Conservation (phyloP, 2,888 invertebrate species). For the Coenonympha glycerion region DNA sequence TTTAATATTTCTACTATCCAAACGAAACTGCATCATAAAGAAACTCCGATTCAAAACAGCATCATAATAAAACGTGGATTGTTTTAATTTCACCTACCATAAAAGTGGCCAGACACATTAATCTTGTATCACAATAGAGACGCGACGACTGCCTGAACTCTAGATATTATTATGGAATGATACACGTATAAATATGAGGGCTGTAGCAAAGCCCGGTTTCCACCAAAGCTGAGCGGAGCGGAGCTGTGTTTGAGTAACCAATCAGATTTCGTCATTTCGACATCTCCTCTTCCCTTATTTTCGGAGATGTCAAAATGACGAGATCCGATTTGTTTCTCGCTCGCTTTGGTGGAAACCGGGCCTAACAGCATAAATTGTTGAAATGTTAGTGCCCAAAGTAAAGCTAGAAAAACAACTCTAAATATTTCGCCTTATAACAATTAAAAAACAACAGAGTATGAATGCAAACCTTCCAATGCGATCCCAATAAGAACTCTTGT, state of each 20-base stretch:
- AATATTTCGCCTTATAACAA: too few species aligned
- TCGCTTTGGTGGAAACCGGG: too few species aligned
- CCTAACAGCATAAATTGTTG: too few species aligned
- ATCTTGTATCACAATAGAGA: slow-evolving; percentile 35
- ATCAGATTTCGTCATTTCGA: too few species aligned
- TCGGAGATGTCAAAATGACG: too few species aligned
- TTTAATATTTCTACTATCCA: slow-evolving; percentile 7
- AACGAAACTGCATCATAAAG: slow-evolving; percentile 9
- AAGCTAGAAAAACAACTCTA: too few species aligned
- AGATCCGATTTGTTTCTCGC: too few species aligned
- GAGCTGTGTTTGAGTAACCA: too few species aligned
- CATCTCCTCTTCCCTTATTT: too few species aligned
- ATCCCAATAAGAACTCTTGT: not conserved
- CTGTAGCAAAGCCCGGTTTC: too few species aligned
- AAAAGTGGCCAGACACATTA: slow-evolving; percentile 37
- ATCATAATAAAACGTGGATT: slow-evolving; percentile 14
- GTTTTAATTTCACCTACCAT: slow-evolving; percentile 23
- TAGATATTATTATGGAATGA: not conserved
- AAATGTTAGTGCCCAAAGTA: too few species aligned
- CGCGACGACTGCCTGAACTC: slow-evolving; percentile 21
- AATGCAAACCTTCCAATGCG: not conserved
- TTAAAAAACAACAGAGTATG: not conserved
- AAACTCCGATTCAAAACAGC: slow-evolving; percentile 9
- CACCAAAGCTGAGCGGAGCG: too few species aligned
- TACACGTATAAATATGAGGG: not conserved